Evolutionary conservation across 2,113 vertebrate genomes (phyloP).

Genomic region (Anoura caudifer): DNA sequence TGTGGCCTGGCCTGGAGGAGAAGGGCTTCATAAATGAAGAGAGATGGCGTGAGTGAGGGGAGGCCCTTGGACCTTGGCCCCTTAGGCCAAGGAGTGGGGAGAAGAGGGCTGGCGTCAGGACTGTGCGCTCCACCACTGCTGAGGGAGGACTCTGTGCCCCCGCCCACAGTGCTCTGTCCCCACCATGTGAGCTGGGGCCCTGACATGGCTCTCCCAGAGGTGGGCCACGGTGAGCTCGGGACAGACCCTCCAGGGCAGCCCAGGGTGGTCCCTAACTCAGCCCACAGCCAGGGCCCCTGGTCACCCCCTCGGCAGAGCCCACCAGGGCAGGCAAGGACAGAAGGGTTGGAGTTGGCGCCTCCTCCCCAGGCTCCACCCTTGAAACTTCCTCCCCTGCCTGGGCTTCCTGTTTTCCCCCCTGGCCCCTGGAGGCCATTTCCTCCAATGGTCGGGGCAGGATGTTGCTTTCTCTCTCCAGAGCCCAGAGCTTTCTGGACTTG

Average conservation of each 20-base stretch:
- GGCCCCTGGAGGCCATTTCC: not conserved
- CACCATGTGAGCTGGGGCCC: fast-evolving
- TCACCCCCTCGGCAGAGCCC: not conserved
- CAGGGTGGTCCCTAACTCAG: not conserved
- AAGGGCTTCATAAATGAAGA: not conserved
- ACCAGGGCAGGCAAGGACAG: not conserved
- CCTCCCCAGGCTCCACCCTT: not conserved
- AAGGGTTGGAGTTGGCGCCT: not conserved
- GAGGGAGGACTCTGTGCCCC: not conserved
- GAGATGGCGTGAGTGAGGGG: fast-evolving
- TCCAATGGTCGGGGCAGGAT: not conserved
- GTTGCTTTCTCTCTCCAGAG: not conserved
- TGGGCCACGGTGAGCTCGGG: not conserved
- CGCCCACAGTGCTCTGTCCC: not conserved
- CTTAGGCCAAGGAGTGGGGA: not conserved
- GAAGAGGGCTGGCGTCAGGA: not conserved
- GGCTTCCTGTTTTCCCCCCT: slow-evolving; percentile 43
- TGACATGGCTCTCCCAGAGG: not conserved
- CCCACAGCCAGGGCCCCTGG: not conserved
- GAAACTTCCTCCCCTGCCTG: not conserved
- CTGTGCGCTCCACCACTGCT: not conserved
- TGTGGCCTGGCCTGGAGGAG: not conserved
- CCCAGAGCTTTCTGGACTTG: not conserved
- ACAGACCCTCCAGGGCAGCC: not conserved
- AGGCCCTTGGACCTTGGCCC: too few species aligned